Conservation (phyloP, 2,888 invertebrate genomes). For the Thumatha senex region DNA sequence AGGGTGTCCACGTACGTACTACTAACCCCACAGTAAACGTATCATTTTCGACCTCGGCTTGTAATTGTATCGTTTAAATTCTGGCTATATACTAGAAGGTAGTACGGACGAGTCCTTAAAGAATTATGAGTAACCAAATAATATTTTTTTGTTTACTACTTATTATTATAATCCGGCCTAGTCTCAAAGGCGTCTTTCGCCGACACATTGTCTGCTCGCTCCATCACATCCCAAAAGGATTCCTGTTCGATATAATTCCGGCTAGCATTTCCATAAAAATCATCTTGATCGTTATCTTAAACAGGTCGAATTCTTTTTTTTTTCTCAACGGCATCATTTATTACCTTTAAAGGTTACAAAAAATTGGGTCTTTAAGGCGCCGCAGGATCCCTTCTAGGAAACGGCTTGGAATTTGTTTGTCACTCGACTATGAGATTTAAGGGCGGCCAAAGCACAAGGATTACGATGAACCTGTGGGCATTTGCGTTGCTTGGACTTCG, state of each 20-base stretch:
- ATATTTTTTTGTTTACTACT: too few relatives aligned
- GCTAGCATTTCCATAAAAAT: slow-evolving; percentile 81
- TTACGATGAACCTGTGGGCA: slow-evolving; percentile 60
- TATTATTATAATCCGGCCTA: slow-evolving; percentile 40
- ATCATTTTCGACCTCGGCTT: too few relatives aligned
- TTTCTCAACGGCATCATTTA: slow-evolving; percentile 78
- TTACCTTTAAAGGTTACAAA: slow-evolving; percentile 78
- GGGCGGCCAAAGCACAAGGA: slow-evolving; percentile 64
- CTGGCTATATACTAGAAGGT: too few relatives aligned
- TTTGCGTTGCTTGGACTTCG: slow-evolving; percentile 44
- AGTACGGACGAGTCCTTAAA: too few relatives aligned
- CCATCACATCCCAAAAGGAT: slow-evolving; percentile 78
- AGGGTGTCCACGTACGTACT: too few relatives aligned
- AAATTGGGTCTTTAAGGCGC: slow-evolving; percentile 77
- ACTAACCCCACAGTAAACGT: too few relatives aligned
- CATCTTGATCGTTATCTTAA: slow-evolving; percentile 79
- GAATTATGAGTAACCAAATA: too few relatives aligned
- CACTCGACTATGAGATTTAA: slow-evolving; percentile 77
- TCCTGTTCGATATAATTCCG: slow-evolving; percentile 80
- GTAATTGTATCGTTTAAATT: too few relatives aligned
- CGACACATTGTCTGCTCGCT: slow-evolving; percentile 81
- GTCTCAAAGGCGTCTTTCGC: slow-evolving; percentile 55
- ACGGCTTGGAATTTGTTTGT: slow-evolving; percentile 75
- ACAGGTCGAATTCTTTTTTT: slow-evolving; percentile 81
- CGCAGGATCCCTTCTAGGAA: slow-evolving; percentile 80